These are phyloP conservation scores for Abramis brama DNA, from an alignment of 2,113 vertebrate genomes.

Conservation along the genomic window DNA sequence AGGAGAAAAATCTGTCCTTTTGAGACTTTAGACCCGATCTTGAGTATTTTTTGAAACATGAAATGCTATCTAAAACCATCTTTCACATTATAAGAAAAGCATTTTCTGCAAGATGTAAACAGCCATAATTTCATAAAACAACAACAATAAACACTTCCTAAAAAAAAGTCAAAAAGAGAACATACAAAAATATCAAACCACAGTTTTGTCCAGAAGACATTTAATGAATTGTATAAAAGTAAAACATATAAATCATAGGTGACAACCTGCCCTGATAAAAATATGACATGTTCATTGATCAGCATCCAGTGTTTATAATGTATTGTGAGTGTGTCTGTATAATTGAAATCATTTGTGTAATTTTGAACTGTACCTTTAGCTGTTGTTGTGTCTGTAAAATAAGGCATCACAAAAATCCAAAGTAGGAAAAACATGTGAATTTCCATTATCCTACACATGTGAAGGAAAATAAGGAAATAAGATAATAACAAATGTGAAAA, in stretches of 20 bases:
- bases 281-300: neutral
- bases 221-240: no score
- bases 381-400: slow-evolving; percentile 1
- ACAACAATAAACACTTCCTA: neutral
- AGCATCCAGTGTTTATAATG: neutral
- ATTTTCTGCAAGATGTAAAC: neutral
- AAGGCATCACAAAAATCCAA: neutral
- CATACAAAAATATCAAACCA: neutral
- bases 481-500: no score
- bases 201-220: no score
- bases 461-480: neutral
- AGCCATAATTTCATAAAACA: neutral
- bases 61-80: no score
- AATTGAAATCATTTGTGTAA: neutral
- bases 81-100: neutral
- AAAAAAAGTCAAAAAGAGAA: neutral
- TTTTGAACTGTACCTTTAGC: neutral
- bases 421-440: neutral
- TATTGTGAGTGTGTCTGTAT: neutral
- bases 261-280: neutral
- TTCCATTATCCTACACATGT: slow-evolving; percentile 25
- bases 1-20: no score
- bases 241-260: neutral
- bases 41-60: no score
- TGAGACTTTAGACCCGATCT: no score